A percentile compares a stretch with the other conserved stretches of the same genome.
Conservation (phyloP, 92 coral and sea anemone species). For the Heteractis magnifica region DNA sequence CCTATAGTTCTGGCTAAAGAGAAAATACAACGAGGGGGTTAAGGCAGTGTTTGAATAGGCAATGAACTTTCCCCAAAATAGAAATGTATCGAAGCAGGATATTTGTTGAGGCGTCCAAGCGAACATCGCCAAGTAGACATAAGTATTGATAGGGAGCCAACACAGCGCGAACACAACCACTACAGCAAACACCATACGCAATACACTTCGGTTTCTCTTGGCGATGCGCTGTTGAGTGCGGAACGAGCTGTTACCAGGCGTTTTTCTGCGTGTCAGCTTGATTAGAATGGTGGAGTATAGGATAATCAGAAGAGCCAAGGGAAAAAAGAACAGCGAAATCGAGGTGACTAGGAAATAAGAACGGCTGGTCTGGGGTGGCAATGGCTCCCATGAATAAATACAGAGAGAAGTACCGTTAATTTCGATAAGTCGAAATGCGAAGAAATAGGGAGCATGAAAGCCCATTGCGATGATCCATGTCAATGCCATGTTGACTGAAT, state of each 20-base stretch:
- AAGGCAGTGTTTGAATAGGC: conserved; percentile 61
- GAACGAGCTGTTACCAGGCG: conserved; percentile 57
- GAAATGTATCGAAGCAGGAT: conserved; percentile 23
- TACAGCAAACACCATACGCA: conserved; percentile 60
- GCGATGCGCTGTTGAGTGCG: conserved; percentile 48
- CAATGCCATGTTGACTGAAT: conserved; percentile 20
- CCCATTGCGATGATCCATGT: conserved; percentile 49
- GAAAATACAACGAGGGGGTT: conserved; percentile 50
- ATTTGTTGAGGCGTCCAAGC: conserved; percentile 18
- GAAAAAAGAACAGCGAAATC: conserved; percentile 51
- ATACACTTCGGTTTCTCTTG: conserved; percentile 55
- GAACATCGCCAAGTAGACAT: conserved; percentile 33
- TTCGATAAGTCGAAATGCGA: conserved; percentile 35
- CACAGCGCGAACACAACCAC: conserved; percentile 58
- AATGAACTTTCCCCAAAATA: conserved; percentile 51
- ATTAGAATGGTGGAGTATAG: conserved; percentile 43
- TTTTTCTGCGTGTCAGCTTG: conserved; percentile 36
- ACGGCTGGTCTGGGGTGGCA: neutral
- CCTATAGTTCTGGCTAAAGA: conserved; percentile 63
- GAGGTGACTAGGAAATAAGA: conserved; percentile 33
- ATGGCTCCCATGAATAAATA: conserved; percentile 37
- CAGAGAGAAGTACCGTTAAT: conserved; percentile 8
- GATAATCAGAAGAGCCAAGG: conserved; percentile 24
- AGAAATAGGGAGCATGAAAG: conserved; percentile 54
- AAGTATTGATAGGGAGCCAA: conserved; percentile 57